Evolutionary conservation across 2,888 invertebrate species (phyloP), one percentile per base, ranked within the genome.

Genomic region (Parnassius orleans): DNA sequence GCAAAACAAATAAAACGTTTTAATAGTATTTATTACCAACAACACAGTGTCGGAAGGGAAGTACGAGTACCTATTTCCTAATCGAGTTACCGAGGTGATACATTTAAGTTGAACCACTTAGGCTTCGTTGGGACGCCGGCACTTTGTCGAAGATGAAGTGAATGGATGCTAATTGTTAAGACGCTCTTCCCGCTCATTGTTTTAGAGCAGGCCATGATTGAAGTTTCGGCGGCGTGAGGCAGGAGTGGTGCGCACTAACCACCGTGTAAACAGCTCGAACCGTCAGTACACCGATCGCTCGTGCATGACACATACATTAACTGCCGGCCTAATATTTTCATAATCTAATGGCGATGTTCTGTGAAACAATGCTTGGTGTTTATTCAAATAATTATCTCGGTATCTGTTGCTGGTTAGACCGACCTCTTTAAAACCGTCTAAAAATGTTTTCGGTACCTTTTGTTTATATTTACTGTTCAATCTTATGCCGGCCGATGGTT

Each of bases 291-390:
- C 68, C 71, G 78, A 73, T 80, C 81, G 83, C 81, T 75, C 72
- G 48, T 86, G 88, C 90, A 90, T 90, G 91, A 90, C 89, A 90
- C 90, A 88, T 87, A 86, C 89, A 90, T 91, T 90, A 91, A 90
- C 91, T 84, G 72, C 83, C 83, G 80, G 85, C 88, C 90, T 90
- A 90, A 91, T 90, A 90, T 90, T 90, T 90, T 90, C 90, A 90
- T 90, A 90, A 91, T 90, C 90, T 91, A 90, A 91, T 90, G 90
- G 90, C 90, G 84, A 90, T 90, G 90, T 88, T 90, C 88, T 89
- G 86, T 90, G 89, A 90, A 91, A 90, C 90, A 90, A 90, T 89
- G 83, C 82, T 84, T 69, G 60, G 67, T 85, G 90, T 90, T 89
- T 89, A 83, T 75, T 84, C 83, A 81, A 85, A 77, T 83, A 86